phyloP scores from a whole-genome alignment of 2,113 vertebrate genomes.

The Heterochromis multidens region DNA sequence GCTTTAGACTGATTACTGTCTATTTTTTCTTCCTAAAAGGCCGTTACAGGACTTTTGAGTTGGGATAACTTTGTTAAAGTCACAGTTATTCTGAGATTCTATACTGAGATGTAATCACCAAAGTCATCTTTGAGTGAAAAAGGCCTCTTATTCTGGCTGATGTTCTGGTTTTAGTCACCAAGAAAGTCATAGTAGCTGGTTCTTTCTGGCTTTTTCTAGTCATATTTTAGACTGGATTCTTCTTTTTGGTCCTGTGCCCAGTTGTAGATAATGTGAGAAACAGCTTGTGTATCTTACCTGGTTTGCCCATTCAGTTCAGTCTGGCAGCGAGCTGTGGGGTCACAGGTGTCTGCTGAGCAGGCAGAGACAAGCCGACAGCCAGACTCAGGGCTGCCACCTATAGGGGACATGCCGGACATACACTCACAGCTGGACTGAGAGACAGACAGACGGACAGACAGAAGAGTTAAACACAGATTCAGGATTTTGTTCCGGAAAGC shows the following conservation, averaged over 20 bases:
- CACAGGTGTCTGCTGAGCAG: constrained; percentile 74
- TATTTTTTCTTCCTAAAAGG: neutral
- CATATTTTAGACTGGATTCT: neutral
- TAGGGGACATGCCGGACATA: constrained; percentile 74
- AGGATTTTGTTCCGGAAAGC: neutral
- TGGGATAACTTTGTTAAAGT: neutral
- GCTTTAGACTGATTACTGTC: neutral
- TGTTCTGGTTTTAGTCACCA: neutral
- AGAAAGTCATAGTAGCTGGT: neutral
- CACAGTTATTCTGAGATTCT: neutral
- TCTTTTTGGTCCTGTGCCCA: neutral
- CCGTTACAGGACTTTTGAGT: neutral
- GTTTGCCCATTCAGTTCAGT: constrained; percentile 60
- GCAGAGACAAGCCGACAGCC: constrained; percentile 71
- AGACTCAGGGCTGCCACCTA: constrained; percentile 1
- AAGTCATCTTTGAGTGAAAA: neutral
- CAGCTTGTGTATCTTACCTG: constrained; percentile 49
- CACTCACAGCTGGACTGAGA: constrained; percentile 83
- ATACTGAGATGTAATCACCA: neutral
- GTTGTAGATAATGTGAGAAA: neutral
- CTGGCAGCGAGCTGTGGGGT: constrained; percentile 75
- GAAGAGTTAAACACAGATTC: neutral
- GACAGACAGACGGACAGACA: neutral
- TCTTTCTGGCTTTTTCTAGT: neutral
- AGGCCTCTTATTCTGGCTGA: neutral